A percentile compares a stretch with the other conserved stretches of the same genome.
Evolutionary conservation across 1,140 invertebrate species (phyloP).

Genomic region (Myzus persicae): DNA sequence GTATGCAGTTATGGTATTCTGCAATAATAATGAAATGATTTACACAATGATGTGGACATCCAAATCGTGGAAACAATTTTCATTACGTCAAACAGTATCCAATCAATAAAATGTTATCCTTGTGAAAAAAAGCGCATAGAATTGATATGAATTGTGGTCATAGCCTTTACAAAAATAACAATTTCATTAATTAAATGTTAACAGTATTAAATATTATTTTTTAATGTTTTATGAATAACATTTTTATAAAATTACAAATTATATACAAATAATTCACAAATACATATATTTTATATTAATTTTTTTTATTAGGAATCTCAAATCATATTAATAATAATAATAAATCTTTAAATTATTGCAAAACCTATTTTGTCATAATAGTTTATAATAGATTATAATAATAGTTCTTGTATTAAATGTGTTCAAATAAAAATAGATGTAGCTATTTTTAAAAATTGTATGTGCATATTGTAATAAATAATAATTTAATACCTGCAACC

Average conservation of each 20-base stretch:
- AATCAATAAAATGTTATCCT: not conserved
- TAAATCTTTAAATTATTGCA: not conserved
- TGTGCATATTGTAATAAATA: not conserved
- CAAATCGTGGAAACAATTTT: too few species aligned
- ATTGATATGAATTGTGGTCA: too few species aligned
- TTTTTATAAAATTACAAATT: not conserved
- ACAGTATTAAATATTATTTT: too few species aligned
- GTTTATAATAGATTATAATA: not conserved
- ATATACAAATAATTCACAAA: not conserved
- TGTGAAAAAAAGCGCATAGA: too few species aligned
- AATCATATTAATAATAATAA: not conserved
- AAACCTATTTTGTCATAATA: not conserved
- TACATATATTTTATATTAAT: not conserved
- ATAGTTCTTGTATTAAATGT: not conserved
- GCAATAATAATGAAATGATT: too few species aligned
- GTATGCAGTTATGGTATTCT: too few species aligned
- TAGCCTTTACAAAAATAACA: too few species aligned
- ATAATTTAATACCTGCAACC: not conserved
- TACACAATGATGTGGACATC: not conserved
- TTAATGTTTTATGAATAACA: not conserved
- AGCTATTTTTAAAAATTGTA: not conserved
- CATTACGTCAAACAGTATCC: not conserved
- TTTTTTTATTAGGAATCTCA: constrained; percentile 12
- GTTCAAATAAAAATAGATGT: not conserved
- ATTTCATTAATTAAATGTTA: not conserved